Conservation (phyloP, 2,888 invertebrate genomes). For the Anoplius nigerrimus region DNA sequence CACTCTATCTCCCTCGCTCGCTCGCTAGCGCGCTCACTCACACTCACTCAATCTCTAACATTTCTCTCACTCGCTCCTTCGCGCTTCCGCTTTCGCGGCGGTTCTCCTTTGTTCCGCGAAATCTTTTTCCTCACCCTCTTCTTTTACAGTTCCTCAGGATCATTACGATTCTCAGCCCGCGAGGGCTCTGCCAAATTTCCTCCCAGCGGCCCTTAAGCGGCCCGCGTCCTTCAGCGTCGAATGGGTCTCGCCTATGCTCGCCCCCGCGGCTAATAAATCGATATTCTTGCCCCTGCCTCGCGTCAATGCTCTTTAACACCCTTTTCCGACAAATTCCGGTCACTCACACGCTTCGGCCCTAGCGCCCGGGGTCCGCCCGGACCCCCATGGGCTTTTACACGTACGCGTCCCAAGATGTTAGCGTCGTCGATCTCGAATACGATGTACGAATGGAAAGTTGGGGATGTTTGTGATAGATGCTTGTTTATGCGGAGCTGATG, state of each 20-base stretch:
- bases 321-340: conserved; percentile 1
- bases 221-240: not conserved
- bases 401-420: too few species aligned
- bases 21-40: conserved; percentile 12
- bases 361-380: not conserved
- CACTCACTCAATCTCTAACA: not conserved
- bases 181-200: conserved; percentile 4
- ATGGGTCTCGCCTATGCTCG: too few species aligned
- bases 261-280: conserved; percentile 1
- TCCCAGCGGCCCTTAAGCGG: not conserved
- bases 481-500: too few species aligned
- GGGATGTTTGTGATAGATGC: too few species aligned
- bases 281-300: not conserved
- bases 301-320: not conserved
- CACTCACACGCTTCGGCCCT: not conserved
- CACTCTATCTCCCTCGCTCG: conserved; percentile 30
- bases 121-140: conserved; percentile 7
- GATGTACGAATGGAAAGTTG: too few species aligned
- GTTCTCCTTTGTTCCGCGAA: conserved; percentile 15
- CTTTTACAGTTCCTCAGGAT: conserved; percentile 14
- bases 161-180: conserved; percentile 39
- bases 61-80: not conserved
- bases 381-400: too few species aligned
- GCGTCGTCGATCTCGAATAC: too few species aligned
- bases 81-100: conserved; percentile 26